Conservation (phyloP, 2,888 invertebrate genomes). For the Phorcus lineatus region DNA sequence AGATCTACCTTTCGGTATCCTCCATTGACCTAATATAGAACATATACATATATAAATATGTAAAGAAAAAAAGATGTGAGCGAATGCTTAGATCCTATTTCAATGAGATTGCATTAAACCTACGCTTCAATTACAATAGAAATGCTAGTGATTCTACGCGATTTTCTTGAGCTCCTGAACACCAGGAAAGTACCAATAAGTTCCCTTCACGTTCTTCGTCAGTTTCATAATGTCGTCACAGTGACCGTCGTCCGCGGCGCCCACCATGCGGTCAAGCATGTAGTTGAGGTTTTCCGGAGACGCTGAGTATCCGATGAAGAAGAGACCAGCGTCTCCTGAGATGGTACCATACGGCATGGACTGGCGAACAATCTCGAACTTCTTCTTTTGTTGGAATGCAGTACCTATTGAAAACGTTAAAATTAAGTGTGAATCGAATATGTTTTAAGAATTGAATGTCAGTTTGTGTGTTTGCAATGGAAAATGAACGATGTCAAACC, state of each 20-base stretch:
- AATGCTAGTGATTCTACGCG: constrained; percentile 30
- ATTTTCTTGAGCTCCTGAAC: constrained; percentile 65
- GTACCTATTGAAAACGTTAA: constrained; percentile 51
- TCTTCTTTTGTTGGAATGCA: constrained; percentile 65
- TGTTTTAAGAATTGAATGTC: no score
- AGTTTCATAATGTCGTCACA: constrained; percentile 74
- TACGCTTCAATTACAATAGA: not conserved
- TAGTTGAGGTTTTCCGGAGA: constrained; percentile 71
- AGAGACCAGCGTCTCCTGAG: constrained; percentile 69
- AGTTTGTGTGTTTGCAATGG: no score
- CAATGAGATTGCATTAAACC: no score
- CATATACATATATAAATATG: no score
- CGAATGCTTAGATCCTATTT: no score
- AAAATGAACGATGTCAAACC: no score
- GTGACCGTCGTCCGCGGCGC: constrained; percentile 66
- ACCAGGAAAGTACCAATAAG: constrained; percentile 76
- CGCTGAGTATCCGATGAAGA: constrained; percentile 75
- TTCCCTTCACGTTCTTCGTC: constrained; percentile 69
- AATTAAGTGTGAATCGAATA: no score
- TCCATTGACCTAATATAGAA: no score
- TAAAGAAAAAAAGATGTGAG: no score
- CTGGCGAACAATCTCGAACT: constrained; percentile 74
- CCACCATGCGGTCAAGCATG: constrained; percentile 76
- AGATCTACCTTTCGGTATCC: no score
- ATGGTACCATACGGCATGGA: constrained; percentile 74